Evolutionary conservation across 2,888 invertebrate species (phyloP).

Genomic region (Athripsodes cinereus): DNA sequence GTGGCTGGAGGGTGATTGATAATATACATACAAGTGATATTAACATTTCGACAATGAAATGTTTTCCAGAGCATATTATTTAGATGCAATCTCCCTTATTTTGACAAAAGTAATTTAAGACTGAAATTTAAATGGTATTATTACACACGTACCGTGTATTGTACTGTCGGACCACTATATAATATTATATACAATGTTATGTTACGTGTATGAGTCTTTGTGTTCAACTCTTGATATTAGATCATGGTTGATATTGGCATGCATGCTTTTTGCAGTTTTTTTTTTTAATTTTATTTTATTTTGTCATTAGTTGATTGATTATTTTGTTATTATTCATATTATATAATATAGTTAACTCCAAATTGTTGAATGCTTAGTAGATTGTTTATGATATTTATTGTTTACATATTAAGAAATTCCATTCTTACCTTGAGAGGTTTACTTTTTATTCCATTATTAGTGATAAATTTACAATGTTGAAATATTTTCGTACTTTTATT

Average conservation of each 20-base stretch:
- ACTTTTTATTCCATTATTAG: conserved; percentile 6
- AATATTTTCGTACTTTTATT: conserved; percentile 22
- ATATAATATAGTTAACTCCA: not conserved
- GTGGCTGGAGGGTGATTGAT: not conserved
- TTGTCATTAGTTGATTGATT: not conserved
- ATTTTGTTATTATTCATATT: not conserved
- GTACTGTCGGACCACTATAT: not conserved
- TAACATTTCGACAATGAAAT: not conserved
- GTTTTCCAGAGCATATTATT: not conserved
- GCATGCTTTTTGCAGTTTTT: no score
- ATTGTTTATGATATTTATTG: not conserved
- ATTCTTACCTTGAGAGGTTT: conserved; percentile 4
- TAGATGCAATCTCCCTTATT: not conserved
- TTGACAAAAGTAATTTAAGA: conserved; percentile 7
- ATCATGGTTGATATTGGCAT: not conserved
- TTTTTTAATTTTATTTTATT: no score
- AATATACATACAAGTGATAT: not conserved
- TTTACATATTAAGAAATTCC: not conserved
- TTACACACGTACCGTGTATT: not conserved
- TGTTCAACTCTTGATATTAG: not conserved
- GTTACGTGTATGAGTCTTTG: not conserved
- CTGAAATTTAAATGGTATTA: conserved; percentile 18
- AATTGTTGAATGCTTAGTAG: not conserved
- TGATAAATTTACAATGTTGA: conserved; percentile 5
- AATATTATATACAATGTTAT: not conserved